Base-by-base conservation (phyloP, 2,113 vertebrate species). In the Ascaphus truei region DNA sequence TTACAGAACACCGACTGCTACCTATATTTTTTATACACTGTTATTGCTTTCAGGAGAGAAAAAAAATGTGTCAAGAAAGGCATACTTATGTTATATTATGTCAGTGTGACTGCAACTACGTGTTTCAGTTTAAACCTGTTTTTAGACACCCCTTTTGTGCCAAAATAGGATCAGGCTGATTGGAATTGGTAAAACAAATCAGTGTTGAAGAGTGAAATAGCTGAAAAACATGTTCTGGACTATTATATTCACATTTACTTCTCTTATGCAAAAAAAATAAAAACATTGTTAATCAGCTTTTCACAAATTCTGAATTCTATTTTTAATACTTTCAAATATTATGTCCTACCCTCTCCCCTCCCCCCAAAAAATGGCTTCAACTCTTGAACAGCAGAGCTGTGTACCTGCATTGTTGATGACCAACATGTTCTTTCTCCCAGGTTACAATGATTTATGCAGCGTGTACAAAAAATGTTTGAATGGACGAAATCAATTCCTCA, bases 71-170 rank as follows among this genome's bases (percentile, higher is more conserved):
- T 60, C 45, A 29, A 29, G 34, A 39, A n/a, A 51, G 48, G 4
- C 67, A 52, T n/a, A 50, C 39, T 69, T n/a, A n/a, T n/a, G n/a
- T 43, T 2, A 29, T 60, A 20, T 26, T 50, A 59, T 48, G 41
- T 26, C 25, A 43, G 52, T 48, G 23, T 18, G 30, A 36, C 41
- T 31, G 65, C 52, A 48, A 36, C 63, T 5, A 12, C 8, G 12
- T 20, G 62, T 64, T 37, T 22, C 16, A 18, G 23, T 13, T 41
- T 65, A 52, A 65, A 33, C 48, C 39, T 53, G 39, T 33, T 43
- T 33, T 51, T 50, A 41, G 11, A 43, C 7, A 33, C 7, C 20
- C 25, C 29, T 56, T 67, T 45, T 43, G 51, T 30, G 36, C 27
- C 45, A 37, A 33, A 31, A 56, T 31, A 30, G 51, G 39, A 56